Conservation (phyloP, 2,888 invertebrate species). For the Phymatocera aterrima region DNA sequence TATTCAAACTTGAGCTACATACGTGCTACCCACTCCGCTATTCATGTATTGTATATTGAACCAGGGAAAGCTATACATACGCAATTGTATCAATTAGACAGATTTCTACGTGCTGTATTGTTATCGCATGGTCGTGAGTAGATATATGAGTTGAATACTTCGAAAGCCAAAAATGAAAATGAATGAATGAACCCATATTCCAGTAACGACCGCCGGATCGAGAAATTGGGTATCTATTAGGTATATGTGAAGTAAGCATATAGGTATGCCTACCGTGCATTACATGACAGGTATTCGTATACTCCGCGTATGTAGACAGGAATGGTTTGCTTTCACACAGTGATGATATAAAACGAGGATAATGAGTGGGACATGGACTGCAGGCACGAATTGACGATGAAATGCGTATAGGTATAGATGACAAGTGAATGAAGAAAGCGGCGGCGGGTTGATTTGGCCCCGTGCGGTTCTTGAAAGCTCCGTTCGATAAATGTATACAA, state of each 20-base stretch:
- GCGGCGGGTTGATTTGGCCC: neutral
- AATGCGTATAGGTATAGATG: slow-evolving; percentile 31
- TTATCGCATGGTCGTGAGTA: neutral
- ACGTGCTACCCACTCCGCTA: neutral
- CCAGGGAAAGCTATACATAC: neutral
- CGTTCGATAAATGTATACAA: slow-evolving; percentile 1
- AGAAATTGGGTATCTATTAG: neutral
- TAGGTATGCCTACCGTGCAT: neutral
- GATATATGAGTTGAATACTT: neutral
- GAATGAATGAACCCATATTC: slow-evolving; percentile 10
- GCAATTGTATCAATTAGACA: slow-evolving; percentile 16
- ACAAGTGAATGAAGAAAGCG: slow-evolving; percentile 43
- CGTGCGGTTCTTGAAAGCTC: slow-evolving; percentile 22
- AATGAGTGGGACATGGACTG: slow-evolving; percentile 38
- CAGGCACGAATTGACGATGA: slow-evolving; percentile 20
- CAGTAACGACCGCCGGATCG: neutral
- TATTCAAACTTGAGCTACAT: neutral
- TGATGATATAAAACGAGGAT: neutral
- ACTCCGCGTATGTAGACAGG: neutral
- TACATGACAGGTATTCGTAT: too few relatives aligned
- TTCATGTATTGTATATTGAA: neutral
- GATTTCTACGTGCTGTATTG: neutral
- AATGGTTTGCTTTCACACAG: neutral
- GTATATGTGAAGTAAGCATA: neutral
- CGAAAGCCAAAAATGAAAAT: neutral